These are phyloP conservation scores for Austrofundulus limnaeus DNA, from an alignment of 2,113 vertebrate species.

Conservation along the genomic window DNA sequence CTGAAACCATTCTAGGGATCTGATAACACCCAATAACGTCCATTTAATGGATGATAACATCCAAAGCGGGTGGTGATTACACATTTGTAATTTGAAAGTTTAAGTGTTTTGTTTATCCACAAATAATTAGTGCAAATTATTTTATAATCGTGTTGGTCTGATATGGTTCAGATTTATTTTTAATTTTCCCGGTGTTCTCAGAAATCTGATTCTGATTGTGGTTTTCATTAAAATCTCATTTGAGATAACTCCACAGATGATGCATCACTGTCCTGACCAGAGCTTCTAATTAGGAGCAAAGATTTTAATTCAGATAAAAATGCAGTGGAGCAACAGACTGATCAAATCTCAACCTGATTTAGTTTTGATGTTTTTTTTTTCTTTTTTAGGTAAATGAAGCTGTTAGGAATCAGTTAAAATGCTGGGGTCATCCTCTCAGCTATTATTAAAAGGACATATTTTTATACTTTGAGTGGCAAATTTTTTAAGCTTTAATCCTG, in stretches of 20 bases:
- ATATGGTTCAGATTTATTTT: not conserved
- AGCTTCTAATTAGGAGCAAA: slow-evolving; percentile 33
- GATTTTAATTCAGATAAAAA: slow-evolving; percentile 37
- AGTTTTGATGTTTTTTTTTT: slow-evolving; percentile 1
- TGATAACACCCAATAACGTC: too few relatives aligned
- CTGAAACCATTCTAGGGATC: too few relatives aligned
- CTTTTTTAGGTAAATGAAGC: not conserved
- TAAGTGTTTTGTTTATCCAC: not conserved
- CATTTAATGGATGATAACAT: too few relatives aligned
- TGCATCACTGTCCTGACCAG: slow-evolving; percentile 14
- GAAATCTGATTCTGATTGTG: not conserved
- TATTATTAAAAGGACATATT: too few relatives aligned
- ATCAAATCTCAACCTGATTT: slow-evolving; percentile 18
- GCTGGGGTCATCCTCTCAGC: too few relatives aligned
- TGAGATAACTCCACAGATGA: not conserved
- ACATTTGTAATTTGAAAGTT: not conserved
- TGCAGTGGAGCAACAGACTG: not conserved
- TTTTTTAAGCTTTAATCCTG: too few relatives aligned
- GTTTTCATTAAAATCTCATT: slow-evolving; percentile 36
- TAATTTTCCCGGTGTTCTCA: not conserved
- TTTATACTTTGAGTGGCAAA: too few relatives aligned
- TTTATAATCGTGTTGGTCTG: not conserved
- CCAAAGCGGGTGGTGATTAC: too few relatives aligned
- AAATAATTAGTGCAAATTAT: not conserved
- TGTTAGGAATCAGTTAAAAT: not conserved